phyloP scores from a whole-genome alignment of 1,140 invertebrate genomes.

The Leguminivora glycinivorella region DNA sequence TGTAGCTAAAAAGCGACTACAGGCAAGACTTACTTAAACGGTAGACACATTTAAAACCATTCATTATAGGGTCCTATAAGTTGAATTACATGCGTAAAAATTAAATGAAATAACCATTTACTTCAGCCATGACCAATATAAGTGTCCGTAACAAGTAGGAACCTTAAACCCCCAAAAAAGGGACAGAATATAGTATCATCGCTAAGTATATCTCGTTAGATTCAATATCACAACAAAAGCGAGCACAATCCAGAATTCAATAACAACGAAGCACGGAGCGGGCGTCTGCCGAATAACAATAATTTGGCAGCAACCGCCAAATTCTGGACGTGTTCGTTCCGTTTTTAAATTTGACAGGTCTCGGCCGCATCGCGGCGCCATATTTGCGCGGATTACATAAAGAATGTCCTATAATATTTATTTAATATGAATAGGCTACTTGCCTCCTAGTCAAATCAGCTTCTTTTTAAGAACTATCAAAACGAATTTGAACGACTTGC shows the following conservation, averaged over 20 bases:
- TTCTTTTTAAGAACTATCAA: no score
- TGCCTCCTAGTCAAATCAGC: no score
- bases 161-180: not conserved
- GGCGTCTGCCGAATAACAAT: constrained; percentile 70
- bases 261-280: constrained; percentile 58
- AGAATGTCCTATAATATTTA: not conserved
- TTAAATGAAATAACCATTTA: no score
- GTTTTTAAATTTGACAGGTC: constrained; percentile 77
- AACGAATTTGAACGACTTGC: no score
- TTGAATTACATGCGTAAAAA: no score
- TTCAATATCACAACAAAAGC: constrained; percentile 63
- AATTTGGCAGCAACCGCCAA: constrained; percentile 71
- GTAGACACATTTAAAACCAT: no score
- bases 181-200: not conserved
- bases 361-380: constrained; percentile 39
- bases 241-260: constrained; percentile 69
- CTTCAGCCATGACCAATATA: no score
- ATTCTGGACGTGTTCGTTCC: constrained; percentile 71
- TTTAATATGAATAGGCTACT: no score
- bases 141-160: no score
- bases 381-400: constrained; percentile 35
- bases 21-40: no score
- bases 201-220: constrained; percentile 44
- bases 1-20: no score
- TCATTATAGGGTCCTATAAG: no score